Evolutionary conservation across 2,797 vertebrate genomes (phyloP).

Genomic region (Delichon dasypus): DNA sequence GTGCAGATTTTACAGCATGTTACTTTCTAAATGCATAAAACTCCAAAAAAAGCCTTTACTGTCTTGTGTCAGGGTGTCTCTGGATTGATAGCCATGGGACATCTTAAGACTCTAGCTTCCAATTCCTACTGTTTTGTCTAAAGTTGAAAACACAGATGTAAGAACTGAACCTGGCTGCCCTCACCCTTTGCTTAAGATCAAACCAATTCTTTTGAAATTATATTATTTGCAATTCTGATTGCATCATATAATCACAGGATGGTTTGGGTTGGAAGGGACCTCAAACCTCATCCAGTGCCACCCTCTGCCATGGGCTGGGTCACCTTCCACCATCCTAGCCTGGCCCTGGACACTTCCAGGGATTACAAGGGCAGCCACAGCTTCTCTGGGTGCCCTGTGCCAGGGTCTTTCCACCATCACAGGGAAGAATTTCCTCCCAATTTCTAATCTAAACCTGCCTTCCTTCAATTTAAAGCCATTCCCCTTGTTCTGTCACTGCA

Average conservation of each 20-base stretch:
- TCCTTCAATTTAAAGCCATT: background rate
- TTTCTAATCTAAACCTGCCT: background rate
- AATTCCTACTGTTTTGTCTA: background rate
- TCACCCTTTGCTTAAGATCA: background rate
- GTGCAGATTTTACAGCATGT: background rate
- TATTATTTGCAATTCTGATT: background rate
- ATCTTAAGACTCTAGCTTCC: background rate
- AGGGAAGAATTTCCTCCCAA: background rate
- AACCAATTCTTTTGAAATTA: background rate
- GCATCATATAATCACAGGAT: background rate
- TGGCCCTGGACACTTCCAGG: background rate
- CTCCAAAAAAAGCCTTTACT: background rate
- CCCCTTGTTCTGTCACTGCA: rapidly evolving
- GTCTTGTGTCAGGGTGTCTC: background rate
- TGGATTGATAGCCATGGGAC: background rate
- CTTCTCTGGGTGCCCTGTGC: background rate
- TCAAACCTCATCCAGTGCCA: background rate
- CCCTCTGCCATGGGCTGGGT: too few relatives aligned
- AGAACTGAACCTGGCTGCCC: background rate
- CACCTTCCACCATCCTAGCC: rapidly evolving
- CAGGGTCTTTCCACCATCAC: rapidly evolving
- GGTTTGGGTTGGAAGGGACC: background rate
- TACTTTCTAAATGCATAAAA: background rate
- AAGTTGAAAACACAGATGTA: background rate
- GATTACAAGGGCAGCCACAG: background rate